phyloP scores from a whole-genome alignment of 1,140 invertebrate genomes.

The Nylanderia fulva region DNA sequence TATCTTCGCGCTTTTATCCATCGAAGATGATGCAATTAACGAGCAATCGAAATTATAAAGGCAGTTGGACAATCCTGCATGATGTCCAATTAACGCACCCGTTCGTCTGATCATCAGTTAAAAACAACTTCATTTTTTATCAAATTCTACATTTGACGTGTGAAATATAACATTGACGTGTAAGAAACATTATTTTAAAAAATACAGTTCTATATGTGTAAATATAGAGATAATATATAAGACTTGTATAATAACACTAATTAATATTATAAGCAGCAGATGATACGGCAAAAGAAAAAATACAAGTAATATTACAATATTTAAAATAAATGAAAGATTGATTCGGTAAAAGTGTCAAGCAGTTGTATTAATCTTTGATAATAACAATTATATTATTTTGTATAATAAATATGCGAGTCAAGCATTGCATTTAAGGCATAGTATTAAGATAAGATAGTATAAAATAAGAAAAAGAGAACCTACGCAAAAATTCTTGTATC shows the following conservation, averaged over 20 bases:
- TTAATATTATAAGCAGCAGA: too few species aligned
- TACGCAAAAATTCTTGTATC: slow-evolving; percentile 90
- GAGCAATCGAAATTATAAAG: slow-evolving; percentile 91
- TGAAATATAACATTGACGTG: too few species aligned
- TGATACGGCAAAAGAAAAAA: too few species aligned
- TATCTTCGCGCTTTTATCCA: slow-evolving; percentile 91
- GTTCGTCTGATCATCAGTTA: slow-evolving; percentile 85
- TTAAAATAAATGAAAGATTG: neutral
- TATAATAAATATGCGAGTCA: neutral
- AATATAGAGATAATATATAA: too few species aligned
- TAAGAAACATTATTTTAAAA: neutral
- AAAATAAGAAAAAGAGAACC: slow-evolving; percentile 68
- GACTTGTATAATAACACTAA: too few species aligned
- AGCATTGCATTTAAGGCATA: neutral
- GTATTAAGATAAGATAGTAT: neutral
- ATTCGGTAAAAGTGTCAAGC: neutral
- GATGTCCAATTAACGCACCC: slow-evolving; percentile 89
- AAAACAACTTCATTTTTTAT: neutral
- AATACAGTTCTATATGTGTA: neutral
- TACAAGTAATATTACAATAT: neutral
- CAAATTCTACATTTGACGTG: neutral
- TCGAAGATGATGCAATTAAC: slow-evolving; percentile 90
- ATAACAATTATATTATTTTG: neutral
- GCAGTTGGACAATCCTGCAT: slow-evolving; percentile 91
- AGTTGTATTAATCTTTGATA: neutral